Conservation (phyloP, 2,113 vertebrate species). For the Crypturellus undulatus region DNA sequence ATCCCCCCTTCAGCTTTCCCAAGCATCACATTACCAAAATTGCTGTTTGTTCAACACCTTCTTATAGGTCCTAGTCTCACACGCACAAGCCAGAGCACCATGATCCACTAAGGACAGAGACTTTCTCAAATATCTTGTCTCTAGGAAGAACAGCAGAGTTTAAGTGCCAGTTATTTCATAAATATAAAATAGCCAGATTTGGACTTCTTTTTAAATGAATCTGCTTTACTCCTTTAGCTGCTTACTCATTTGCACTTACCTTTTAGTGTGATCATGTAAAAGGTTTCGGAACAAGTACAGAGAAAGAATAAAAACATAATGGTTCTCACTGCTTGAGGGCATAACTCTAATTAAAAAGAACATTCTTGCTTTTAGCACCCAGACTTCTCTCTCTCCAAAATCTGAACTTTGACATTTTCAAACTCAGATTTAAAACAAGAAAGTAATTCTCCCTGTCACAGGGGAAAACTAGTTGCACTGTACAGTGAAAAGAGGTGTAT, state of each 20-base stretch:
- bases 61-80: background rate
- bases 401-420: slow-evolving; percentile 72
- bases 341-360: slow-evolving; percentile 72
- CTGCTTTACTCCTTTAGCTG: slow-evolving; percentile 53
- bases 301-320: slow-evolving; percentile 71
- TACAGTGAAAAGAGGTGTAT: background rate
- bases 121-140: background rate
- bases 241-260: slow-evolving; percentile 66
- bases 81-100: background rate
- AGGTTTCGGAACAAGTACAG: slow-evolving; percentile 63
- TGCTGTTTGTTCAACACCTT: background rate
- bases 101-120: background rate
- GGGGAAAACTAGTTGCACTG: background rate
- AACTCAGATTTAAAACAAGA: slow-evolving; percentile 67
- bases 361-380: slow-evolving; percentile 66
- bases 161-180: slow-evolving; percentile 35
- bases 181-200: slow-evolving; percentile 46
- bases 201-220: background rate
- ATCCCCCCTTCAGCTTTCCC: background rate
- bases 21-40: background rate
- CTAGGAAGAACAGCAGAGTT: background rate
- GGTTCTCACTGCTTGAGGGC: slow-evolving; percentile 57
- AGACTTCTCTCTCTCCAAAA: slow-evolving; percentile 44
- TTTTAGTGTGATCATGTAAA: slow-evolving; percentile 64
- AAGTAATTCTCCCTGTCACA: slow-evolving; percentile 47